Evolutionary conservation across 2,113 vertebrate genomes (phyloP), one percentile per base, ranked within the genome.

Genomic region (Thunnus thynnus): DNA sequence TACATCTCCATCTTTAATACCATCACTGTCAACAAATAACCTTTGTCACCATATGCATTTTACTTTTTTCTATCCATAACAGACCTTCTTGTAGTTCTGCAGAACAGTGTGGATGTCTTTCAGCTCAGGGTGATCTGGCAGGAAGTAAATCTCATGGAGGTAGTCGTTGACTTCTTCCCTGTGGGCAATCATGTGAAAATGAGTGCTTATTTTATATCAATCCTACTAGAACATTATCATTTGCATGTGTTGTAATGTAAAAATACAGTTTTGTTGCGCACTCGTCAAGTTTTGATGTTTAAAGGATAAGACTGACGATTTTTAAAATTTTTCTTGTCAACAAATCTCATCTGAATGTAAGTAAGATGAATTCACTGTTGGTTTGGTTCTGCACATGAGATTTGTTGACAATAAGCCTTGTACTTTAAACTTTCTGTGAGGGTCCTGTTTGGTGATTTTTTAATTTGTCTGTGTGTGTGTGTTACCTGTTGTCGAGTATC

Each of bases 121-220:
- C 36, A 99, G 94, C 80, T 99, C 97, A 8, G 96, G 95, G 87
- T 98, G 97, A 83, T 99, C 96, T 52, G 98, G 98, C 20, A 99
- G 94, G 88, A 99, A 99, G 93, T 99, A 99, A 91, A 99, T 99
- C 96, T 99, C 98, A 93, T 99, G 98, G 65, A 99, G 96, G 84
- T 97, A 98, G 86, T 99, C 98, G 74, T 95, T 96, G 7, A 99
- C 98, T 84, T 96, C 96, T 89, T 97, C 95, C 92, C 98, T 99
- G 86, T 32, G 3, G 50, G 27, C 64, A 60, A 84, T 16, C 2
- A 3, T 10, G 30, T 17, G 14, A 11, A 5, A 61, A 32, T 61
- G 13, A 61, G 13, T 13, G 27, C 13, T 61, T 16, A 30, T 36
- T 61, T 3, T 32, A 32, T 16, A 32, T 61, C 2, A 4, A 16